phyloP scores from a whole-genome alignment of 2,888 invertebrate genomes.

The Melikaiella ostensackeni region DNA sequence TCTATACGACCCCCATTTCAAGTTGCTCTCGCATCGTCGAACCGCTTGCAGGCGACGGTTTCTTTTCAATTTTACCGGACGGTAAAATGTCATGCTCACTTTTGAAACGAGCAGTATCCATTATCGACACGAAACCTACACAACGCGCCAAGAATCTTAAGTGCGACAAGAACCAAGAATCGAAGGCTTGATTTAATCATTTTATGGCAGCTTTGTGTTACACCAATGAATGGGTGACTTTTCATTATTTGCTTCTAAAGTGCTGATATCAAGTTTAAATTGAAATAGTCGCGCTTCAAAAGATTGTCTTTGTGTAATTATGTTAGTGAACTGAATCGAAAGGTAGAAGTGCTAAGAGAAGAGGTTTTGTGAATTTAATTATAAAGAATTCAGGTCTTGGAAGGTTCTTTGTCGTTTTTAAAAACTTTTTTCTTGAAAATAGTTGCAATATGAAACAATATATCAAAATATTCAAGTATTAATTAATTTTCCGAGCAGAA shows the following conservation, averaged over 20 bases:
- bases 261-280: not conserved
- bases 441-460: too few species aligned
- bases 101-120: not conserved
- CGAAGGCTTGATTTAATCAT: not conserved
- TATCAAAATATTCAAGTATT: too few species aligned
- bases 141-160: not conserved
- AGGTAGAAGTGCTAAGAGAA: not conserved
- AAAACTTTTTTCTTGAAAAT: too few species aligned
- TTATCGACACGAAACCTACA: not conserved
- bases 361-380: not conserved
- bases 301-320: not conserved
- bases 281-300: not conserved
- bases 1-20: not conserved
- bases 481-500: too few species aligned
- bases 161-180: not conserved
- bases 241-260: not conserved
- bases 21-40: conserved; percentile 1
- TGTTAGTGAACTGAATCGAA: not conserved
- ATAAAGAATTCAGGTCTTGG: not conserved
- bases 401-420: too few species aligned
- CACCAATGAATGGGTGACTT: not conserved
- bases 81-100: conserved; percentile 2
- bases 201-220: conserved; percentile 1
- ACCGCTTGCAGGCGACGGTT: not conserved
- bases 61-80: not conserved